Evolutionary conservation across 1,140 invertebrate species (phyloP).

Genomic region (Chrysomallon squamiferum): DNA sequence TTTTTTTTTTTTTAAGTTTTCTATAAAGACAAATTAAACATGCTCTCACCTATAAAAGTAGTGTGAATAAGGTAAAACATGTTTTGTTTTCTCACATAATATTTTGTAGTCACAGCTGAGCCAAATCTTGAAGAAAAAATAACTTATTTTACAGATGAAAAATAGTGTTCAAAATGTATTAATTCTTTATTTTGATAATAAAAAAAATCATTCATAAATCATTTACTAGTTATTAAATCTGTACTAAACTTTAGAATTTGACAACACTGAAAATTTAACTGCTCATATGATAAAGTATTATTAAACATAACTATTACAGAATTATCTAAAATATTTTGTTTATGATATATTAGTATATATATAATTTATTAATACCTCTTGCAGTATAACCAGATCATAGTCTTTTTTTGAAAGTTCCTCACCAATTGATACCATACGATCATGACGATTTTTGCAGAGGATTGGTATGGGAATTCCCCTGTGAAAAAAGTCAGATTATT

Average conservation of each 20-base stretch:
- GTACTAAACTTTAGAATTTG: too few relatives aligned
- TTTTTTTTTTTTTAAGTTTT: too few relatives aligned
- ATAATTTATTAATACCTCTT: constrained; percentile 81
- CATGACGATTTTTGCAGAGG: constrained; percentile 72
- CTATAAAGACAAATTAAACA: too few relatives aligned
- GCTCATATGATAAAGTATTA: too few relatives aligned
- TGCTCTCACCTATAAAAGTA: constrained; percentile 90
- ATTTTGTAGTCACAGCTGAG: constrained; percentile 76
- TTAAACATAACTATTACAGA: too few relatives aligned
- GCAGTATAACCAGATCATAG: constrained; percentile 87
- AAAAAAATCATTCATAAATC: too few relatives aligned
- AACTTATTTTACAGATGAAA: not conserved
- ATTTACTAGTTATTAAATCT: too few relatives aligned
- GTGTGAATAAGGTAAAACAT: constrained; percentile 80
- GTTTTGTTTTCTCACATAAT: constrained; percentile 68
- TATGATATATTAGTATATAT: too few relatives aligned
- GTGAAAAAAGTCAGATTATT: constrained; percentile 29
- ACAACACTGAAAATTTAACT: too few relatives aligned
- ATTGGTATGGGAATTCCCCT: constrained; percentile 80
- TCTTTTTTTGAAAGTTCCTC: constrained; percentile 71
- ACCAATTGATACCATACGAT: constrained; percentile 82
- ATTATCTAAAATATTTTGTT: too few relatives aligned
- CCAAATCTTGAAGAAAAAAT: constrained; percentile 69
- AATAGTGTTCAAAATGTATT: not conserved
- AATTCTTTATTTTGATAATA: not conserved